Conservation (phyloP, 2,888 invertebrate genomes). For the Drosophila kuntzei region DNA sequence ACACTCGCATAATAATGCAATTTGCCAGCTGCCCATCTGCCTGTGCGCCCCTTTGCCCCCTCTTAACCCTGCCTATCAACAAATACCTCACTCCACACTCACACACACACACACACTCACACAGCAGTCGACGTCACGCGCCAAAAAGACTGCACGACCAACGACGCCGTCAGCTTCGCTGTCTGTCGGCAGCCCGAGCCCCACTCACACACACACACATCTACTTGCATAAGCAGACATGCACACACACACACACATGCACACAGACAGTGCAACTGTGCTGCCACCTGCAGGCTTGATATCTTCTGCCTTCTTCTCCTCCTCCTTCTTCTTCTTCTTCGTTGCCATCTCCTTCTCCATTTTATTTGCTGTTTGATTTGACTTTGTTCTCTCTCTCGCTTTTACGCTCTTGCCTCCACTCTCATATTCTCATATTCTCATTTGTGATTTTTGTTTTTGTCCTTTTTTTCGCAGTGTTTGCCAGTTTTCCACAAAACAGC, state of each 20-base stretch:
- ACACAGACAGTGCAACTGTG: slow-evolving; percentile 47
- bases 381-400: slow-evolving; percentile 25
- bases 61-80: slow-evolving; percentile 1
- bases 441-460: slow-evolving; percentile 73
- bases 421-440: slow-evolving; percentile 40
- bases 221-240: slow-evolving; percentile 13
- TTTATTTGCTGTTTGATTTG: slow-evolving; percentile 57
- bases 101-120: slow-evolving; percentile 23
- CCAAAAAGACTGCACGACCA: slow-evolving; percentile 70
- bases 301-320: slow-evolving; percentile 21
- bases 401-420: slow-evolving; percentile 21
- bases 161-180: slow-evolving; percentile 46
- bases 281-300: slow-evolving; percentile 72
- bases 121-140: slow-evolving; percentile 70
- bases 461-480: slow-evolving; percentile 74
- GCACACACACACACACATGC: slow-evolving; percentile 12
- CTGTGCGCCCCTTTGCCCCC: slow-evolving; percentile 12
- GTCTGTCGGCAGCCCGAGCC: slow-evolving; percentile 55
- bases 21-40: slow-evolving; percentile 76
- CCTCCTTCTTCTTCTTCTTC: background rate
- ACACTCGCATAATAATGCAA: slow-evolving; percentile 84
- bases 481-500: slow-evolving; percentile 83
- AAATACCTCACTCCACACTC: slow-evolving; percentile 10
- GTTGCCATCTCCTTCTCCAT: slow-evolving; percentile 26
- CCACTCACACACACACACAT: slow-evolving; percentile 17